These are phyloP conservation scores for Microtus oregoni DNA, from an alignment of 2,113 vertebrate genomes.

Conservation along the genomic window DNA sequence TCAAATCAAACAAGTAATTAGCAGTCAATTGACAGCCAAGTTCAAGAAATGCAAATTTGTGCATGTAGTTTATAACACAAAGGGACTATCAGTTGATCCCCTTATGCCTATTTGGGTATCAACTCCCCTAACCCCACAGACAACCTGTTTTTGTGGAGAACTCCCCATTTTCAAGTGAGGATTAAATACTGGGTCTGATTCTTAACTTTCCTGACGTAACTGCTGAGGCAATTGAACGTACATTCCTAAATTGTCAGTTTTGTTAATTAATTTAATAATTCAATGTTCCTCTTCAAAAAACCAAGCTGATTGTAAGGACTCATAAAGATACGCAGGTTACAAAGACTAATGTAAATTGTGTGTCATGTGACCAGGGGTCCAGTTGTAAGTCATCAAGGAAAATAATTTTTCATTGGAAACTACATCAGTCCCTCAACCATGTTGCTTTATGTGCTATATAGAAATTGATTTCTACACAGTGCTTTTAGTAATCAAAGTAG, in stretches of 20 bases:
- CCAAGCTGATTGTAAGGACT: background rate
- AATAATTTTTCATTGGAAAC: background rate
- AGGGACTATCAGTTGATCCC: background rate
- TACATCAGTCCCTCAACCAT: background rate
- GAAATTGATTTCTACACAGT: background rate
- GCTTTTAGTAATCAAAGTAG: background rate
- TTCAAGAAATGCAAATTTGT: background rate
- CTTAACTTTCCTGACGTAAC: background rate
- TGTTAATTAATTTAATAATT: background rate
- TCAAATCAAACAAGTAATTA: constrained; percentile 8
- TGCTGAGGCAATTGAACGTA: background rate
- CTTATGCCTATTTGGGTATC: background rate
- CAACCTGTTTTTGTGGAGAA: background rate
- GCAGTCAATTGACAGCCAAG: background rate
- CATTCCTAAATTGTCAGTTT: background rate
- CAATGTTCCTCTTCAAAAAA: background rate
- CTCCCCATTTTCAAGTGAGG: background rate
- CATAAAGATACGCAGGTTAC: background rate
- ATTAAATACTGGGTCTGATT: background rate
- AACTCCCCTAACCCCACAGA: background rate
- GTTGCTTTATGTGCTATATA: background rate
- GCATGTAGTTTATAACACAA: background rate
- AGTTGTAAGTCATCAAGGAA: background rate
- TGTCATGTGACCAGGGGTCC: no score
- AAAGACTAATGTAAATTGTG: background rate